Conservation (phyloP, 1,140 invertebrate species). For the Scaptodrosophila lebanonensis region DNA sequence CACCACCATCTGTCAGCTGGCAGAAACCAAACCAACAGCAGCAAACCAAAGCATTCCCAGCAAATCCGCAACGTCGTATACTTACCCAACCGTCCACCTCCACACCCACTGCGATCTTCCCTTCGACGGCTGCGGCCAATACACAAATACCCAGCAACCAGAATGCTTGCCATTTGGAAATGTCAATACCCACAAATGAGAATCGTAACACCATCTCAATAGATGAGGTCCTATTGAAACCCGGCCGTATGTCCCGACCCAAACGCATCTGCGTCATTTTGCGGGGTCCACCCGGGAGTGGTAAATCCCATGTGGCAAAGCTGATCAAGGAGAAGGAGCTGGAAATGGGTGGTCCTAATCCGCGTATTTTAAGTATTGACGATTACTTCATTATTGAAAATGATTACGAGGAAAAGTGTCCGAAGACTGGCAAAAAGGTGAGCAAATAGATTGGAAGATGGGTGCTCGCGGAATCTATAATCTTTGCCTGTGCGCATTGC, state of each 20-base stretch:
- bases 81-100: background rate
- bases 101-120: slow-evolving; percentile 35
- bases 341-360: slow-evolving; percentile 80
- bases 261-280: slow-evolving; percentile 91
- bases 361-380: slow-evolving; percentile 94
- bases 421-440: slow-evolving; percentile 86
- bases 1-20: slow-evolving; percentile 24
- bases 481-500: background rate
- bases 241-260: slow-evolving; percentile 82
- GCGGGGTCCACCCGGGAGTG: slow-evolving; percentile 91
- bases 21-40: background rate
- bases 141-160: slow-evolving; percentile 13
- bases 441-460: slow-evolving; percentile 49
- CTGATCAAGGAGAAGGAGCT: slow-evolving; percentile 85
- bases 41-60: slow-evolving; percentile 2
- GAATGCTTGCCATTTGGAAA: slow-evolving; percentile 32
- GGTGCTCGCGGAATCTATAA: background rate
- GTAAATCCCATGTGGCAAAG: slow-evolving; percentile 89
- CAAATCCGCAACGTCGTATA: slow-evolving; percentile 24
- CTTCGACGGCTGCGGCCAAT: slow-evolving; percentile 53
- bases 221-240: slow-evolving; percentile 86
- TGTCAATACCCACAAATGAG: slow-evolving; percentile 53
- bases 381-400: slow-evolving; percentile 97
- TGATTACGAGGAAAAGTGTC: slow-evolving; percentile 87
- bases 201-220: slow-evolving; percentile 81